phyloP scores from a whole-genome alignment of 2,113 vertebrate species.

The Zingel zingel region DNA sequence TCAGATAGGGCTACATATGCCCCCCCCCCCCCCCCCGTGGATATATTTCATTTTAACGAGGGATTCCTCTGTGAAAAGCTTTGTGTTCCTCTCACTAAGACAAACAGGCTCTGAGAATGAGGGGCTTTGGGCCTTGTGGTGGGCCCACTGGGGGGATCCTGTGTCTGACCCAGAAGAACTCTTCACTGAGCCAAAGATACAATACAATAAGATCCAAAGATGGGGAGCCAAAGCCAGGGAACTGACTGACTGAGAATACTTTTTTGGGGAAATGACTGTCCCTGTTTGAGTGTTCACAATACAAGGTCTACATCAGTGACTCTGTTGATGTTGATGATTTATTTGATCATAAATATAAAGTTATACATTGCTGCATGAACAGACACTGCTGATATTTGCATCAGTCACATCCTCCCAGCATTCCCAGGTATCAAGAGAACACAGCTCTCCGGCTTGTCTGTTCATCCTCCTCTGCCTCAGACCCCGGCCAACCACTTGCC shows the following conservation, averaged over 20 bases:
- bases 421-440: conserved; percentile 8
- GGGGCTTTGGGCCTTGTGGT: conserved; percentile 47
- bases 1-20: conserved; percentile 50
- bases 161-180: conserved; percentile 68
- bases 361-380: background rate
- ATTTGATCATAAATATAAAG: conserved; percentile 5
- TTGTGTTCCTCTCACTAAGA: conserved; percentile 71
- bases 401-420: conserved; percentile 1
- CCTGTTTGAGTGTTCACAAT: background rate
- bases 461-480: conserved; percentile 44
- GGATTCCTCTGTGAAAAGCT: conserved; percentile 50
- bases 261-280: background rate
- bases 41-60: conserved; percentile 72
- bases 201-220: conserved; percentile 35
- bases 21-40: conserved; percentile 43
- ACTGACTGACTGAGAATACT: conserved; percentile 4
- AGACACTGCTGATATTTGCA: conserved; percentile 1
- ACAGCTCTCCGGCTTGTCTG: background rate
- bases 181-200: conserved; percentile 50
- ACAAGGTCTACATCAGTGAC: background rate
- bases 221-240: conserved; percentile 51
- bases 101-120: conserved; percentile 70
- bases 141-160: conserved; percentile 65
- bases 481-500: conserved; percentile 46
- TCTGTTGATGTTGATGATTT: background rate